phyloP scores from a whole-genome alignment of 2,797 vertebrate species.

The Bryconaethiops microstoma region DNA sequence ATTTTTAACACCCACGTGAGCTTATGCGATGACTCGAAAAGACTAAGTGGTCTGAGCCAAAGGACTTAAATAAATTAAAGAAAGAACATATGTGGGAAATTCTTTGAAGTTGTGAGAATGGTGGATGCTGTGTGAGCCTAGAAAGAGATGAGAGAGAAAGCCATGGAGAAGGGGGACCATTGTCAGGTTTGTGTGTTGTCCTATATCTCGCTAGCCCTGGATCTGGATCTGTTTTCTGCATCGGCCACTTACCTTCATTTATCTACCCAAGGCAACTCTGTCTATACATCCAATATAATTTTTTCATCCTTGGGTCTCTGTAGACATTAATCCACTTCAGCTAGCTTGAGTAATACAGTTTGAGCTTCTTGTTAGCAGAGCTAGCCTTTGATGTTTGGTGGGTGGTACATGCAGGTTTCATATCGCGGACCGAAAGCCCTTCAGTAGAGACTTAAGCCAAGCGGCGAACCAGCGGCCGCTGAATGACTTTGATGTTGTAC shows the following conservation, averaged over 20 bases:
- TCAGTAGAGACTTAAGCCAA: slow-evolving; percentile 14
- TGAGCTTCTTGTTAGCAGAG: not conserved
- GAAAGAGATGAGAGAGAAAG: slow-evolving; percentile 5
- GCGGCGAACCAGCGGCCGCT: not conserved
- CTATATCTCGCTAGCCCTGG: slow-evolving; percentile 40
- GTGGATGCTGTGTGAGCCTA: not conserved
- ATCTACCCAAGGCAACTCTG: slow-evolving; percentile 23
- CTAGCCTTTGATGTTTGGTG: slow-evolving; percentile 26
- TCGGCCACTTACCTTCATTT: slow-evolving; percentile 21
- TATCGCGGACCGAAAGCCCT: slow-evolving; percentile 23
- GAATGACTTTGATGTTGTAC: slow-evolving; percentile 17
- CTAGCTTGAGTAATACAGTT: not conserved
- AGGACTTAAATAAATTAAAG: not conserved
- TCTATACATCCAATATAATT: slow-evolving; percentile 24
- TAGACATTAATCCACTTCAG: slow-evolving; percentile 26
- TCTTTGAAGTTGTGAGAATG: not conserved
- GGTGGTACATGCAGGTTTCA: slow-evolving; percentile 14
- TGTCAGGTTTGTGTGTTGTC: slow-evolving; percentile 16
- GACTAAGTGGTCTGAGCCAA: too few relatives aligned
- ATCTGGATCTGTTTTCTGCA: slow-evolving; percentile 20
- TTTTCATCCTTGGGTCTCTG: not conserved
- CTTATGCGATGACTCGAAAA: not conserved
- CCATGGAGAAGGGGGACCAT: not conserved
- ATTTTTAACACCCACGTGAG: not conserved
- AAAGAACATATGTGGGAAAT: not conserved